Percentiles rank a stretch among this genome's conserved stretches.
Conservation (phyloP, 2,113 vertebrate genomes). For the Diphyllodes magnificus region DNA sequence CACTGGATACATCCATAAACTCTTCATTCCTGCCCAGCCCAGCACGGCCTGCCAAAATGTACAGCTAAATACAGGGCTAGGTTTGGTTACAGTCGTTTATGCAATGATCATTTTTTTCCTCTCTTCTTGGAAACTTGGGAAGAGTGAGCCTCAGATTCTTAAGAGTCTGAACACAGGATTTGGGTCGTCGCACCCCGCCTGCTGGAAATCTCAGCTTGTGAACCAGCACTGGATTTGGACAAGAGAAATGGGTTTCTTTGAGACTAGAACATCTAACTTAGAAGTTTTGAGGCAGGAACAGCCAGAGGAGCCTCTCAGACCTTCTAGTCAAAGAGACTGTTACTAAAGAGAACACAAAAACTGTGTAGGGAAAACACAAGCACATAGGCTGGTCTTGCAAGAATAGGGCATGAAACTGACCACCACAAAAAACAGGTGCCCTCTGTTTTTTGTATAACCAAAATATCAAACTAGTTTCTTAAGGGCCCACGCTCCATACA, state of each 20-base stretch:
- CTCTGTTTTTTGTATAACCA: neutral
- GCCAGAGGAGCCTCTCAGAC: neutral
- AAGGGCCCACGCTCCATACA: neutral
- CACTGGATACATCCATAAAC: no score
- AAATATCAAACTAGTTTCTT: neutral
- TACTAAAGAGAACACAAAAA: neutral
- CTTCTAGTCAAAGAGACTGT: neutral
- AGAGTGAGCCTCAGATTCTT: neutral
- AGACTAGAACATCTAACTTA: neutral
- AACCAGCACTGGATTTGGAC: neutral
- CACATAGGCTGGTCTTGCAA: rapidly evolving
- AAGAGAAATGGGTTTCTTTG: neutral
- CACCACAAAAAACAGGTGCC: neutral
- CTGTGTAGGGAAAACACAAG: neutral
- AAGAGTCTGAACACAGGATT: neutral
- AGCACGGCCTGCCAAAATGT: rapidly evolving
- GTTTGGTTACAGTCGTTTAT: neutral
- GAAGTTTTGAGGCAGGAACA: neutral
- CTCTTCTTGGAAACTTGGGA: neutral
- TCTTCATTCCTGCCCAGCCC: rapidly evolving
- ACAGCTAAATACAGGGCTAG: no score
- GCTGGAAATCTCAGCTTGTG: neutral
- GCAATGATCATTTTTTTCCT: neutral
- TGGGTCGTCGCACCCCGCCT: neutral
- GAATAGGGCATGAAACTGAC: neutral